Evolutionary conservation across 1,140 invertebrate genomes (phyloP).

Genomic region (Melipona quadrifasciata): DNA sequence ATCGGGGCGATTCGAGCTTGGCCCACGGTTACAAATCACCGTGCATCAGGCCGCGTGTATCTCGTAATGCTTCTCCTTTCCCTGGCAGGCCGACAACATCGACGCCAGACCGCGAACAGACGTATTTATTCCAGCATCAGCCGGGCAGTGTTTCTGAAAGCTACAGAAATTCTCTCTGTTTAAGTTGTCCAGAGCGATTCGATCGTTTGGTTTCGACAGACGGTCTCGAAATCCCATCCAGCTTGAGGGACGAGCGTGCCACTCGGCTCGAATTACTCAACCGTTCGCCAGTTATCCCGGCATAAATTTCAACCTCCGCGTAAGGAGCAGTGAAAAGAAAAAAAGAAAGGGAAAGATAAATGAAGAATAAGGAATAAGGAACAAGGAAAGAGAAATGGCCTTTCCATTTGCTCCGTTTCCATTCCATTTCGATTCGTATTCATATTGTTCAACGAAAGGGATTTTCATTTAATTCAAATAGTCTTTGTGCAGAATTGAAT

Average conservation of each 20-base stretch:
- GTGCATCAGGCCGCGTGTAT: background rate
- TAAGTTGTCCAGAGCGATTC: conserved; percentile 4
- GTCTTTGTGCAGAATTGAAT: too few species aligned
- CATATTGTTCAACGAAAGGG: too few species aligned
- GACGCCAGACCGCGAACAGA: background rate
- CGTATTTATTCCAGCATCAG: conserved; percentile 6
- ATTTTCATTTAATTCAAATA: too few species aligned
- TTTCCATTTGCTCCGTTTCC: too few species aligned
- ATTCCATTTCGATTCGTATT: too few species aligned
- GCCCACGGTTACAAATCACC: conserved; percentile 8
- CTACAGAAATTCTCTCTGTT: background rate
- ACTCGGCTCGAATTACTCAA: background rate
- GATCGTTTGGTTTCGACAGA: conserved; percentile 24
- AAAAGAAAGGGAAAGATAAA: too few species aligned
- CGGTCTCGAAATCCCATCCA: conserved; percentile 8
- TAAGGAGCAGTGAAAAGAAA: too few species aligned
- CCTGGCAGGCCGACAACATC: background rate
- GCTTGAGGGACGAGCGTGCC: background rate
- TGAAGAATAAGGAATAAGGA: too few species aligned
- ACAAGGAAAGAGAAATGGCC: too few species aligned
- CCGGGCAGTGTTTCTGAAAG: conserved; percentile 29
- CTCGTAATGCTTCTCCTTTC: conserved; percentile 8
- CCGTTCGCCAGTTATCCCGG: background rate
- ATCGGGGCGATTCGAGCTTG: background rate
- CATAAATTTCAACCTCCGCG: background rate